These are phyloP conservation scores for Zenarchopterus dispar DNA, from an alignment of 2,797 vertebrate genomes.

Conservation along the genomic window DNA sequence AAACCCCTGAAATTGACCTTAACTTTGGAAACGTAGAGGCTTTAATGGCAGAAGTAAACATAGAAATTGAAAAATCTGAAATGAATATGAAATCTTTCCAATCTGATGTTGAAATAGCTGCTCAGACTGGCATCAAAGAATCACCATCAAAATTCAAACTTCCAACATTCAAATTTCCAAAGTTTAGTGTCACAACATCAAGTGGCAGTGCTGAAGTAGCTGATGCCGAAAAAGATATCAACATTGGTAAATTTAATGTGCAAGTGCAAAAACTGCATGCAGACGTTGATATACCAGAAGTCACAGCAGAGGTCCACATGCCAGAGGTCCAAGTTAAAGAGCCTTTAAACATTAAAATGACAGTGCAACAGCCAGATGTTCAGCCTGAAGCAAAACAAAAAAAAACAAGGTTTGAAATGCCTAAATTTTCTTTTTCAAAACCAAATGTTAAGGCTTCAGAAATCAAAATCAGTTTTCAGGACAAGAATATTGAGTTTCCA, in stretches of 20 bases:
- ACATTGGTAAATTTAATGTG: background rate
- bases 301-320: background rate
- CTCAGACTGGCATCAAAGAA: constrained; percentile 27
- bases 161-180: constrained; percentile 30
- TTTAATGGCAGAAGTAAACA: too few species aligned
- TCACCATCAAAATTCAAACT: constrained; percentile 70
- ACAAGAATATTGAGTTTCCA: background rate
- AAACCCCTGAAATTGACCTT: background rate
- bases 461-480: too few species aligned
- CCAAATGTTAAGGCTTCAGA: constrained; percentile 2
- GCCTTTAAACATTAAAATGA: too few species aligned
- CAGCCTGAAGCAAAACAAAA: background rate
- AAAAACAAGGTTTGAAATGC: constrained; percentile 1
- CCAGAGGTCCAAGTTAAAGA: background rate
- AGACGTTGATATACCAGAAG: constrained; percentile 21
- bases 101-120: constrained; percentile 36
- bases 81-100: constrained; percentile 7
- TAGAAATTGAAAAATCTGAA: too few species aligned
- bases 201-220: background rate
- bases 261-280: background rate
- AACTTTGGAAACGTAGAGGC: too few species aligned
- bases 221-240: background rate
- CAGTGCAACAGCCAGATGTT: background rate
- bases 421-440: constrained; percentile 12
- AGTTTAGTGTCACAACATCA: background rate